Conservation (phyloP, 2,888 invertebrate genomes). For the Hirtodrosophila alboralis region DNA sequence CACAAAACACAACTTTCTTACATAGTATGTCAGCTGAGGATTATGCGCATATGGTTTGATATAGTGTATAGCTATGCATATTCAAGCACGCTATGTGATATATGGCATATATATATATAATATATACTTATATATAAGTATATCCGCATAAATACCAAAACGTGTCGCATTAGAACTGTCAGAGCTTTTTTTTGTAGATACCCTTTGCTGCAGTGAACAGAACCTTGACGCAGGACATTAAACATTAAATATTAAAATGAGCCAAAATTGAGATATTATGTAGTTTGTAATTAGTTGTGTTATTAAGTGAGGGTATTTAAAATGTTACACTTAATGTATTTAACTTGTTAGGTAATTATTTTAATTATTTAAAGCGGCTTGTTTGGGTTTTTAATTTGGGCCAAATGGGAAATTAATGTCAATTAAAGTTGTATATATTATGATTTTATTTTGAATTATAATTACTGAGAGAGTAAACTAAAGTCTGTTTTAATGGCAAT, state of each 20-base stretch:
- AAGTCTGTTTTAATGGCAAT: too few species aligned
- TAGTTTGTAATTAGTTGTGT: slow-evolving; percentile 2
- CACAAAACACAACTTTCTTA: slow-evolving; percentile 18
- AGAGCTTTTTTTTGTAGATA: slow-evolving; percentile 16
- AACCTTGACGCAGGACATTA: background rate
- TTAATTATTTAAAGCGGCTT: too few species aligned
- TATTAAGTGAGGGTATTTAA: background rate
- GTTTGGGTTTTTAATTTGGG: too few species aligned
- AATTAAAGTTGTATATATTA: too few species aligned
- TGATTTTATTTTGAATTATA: too few species aligned
- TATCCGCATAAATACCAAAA: slow-evolving; percentile 48
- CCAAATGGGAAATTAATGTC: too few species aligned
- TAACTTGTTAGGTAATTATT: too few species aligned
- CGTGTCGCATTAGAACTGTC: slow-evolving; percentile 37
- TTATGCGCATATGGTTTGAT: slow-evolving; percentile 43
- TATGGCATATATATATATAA: slow-evolving; percentile 37
- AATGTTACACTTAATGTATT: too few species aligned
- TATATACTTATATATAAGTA: too few species aligned
- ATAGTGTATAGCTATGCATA: slow-evolving; percentile 24
- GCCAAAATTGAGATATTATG: background rate
- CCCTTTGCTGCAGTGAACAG: slow-evolving; percentile 13
- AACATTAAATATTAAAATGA: slow-evolving; percentile 10
- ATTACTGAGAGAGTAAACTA: too few species aligned
- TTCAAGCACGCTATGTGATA: slow-evolving; percentile 25
- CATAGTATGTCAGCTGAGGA: slow-evolving; percentile 40